Conservation (phyloP, 1,140 invertebrate species). For the Leptoteleia sp. region DNA sequence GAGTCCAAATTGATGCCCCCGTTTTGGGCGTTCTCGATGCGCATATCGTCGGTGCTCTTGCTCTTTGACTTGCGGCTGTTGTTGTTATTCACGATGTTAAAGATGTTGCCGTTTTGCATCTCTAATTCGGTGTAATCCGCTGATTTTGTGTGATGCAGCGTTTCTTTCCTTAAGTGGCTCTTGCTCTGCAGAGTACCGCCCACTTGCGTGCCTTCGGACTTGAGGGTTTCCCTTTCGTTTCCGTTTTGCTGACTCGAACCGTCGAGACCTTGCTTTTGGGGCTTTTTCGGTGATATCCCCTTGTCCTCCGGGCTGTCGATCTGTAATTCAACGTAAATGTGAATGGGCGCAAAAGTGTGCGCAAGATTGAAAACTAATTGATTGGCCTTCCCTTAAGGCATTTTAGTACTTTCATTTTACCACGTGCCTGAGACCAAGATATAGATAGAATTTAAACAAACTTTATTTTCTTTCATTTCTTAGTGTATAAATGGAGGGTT, state of each 20-base stretch:
- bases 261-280: slow-evolving; percentile 81
- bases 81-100: slow-evolving; percentile 88
- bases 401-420: too few relatives aligned
- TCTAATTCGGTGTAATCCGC: slow-evolving; percentile 89
- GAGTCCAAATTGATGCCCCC: slow-evolving; percentile 85
- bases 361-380: too few relatives aligned
- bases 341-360: too few relatives aligned
- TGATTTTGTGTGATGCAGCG: slow-evolving; percentile 86
- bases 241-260: slow-evolving; percentile 82
- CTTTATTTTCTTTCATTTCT: too few relatives aligned
- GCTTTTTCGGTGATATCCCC: slow-evolving; percentile 76
- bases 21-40: slow-evolving; percentile 83
- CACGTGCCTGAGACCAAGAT: too few relatives aligned
- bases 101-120: slow-evolving; percentile 82
- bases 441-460: too few relatives aligned
- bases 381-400: too few relatives aligned
- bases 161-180: slow-evolving; percentile 83
- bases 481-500: too few relatives aligned
- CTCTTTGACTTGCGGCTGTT: slow-evolving; percentile 87
- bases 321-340: slow-evolving; percentile 69
- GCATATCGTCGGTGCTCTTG: slow-evolving; percentile 94
- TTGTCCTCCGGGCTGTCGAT: slow-evolving; percentile 82
- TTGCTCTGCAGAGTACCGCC: slow-evolving; percentile 85
- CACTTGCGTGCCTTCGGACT: slow-evolving; percentile 91
- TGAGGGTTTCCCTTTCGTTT: slow-evolving; percentile 80